Conservation (phyloP, 2,113 vertebrate species). For the Albula glossodonta region DNA sequence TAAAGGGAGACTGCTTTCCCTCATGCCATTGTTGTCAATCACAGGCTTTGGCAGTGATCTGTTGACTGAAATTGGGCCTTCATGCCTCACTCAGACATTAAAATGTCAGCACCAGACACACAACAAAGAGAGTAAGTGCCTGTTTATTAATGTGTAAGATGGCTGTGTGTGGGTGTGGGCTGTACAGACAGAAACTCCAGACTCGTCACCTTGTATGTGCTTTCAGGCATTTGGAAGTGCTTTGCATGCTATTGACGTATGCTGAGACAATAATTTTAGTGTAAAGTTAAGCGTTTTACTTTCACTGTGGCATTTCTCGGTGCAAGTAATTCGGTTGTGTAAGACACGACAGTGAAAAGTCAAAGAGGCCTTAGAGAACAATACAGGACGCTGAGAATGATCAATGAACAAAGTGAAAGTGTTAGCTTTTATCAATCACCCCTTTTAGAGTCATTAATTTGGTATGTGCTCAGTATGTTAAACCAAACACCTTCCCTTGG, state of each 20-base stretch:
- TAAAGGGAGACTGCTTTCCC: neutral
- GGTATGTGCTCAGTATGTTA: no score
- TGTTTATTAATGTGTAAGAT: neutral
- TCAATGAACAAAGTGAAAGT: neutral
- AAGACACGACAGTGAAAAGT: neutral
- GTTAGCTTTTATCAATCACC: no score
- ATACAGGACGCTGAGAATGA: neutral
- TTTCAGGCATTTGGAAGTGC: neutral
- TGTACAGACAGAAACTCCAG: neutral
- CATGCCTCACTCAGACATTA: neutral
- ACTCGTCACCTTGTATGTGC: neutral
- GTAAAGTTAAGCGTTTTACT: neutral
- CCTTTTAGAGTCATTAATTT: no score
- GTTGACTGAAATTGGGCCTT: neutral
- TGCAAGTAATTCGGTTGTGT: neutral
- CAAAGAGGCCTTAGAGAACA: neutral
- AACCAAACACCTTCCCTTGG: no score
- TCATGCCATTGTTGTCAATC: neutral
- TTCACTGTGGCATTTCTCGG: neutral
- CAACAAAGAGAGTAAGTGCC: neutral
- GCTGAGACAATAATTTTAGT: neutral
- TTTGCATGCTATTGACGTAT: conserved; percentile 3
- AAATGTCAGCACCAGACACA: neutral
- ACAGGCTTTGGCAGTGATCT: conserved; percentile 10
- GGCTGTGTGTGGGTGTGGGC: neutral